These are phyloP conservation scores for Tokudaia tokunoshimensis DNA, from an alignment of 2,797 vertebrate species.

Conservation along the genomic window DNA sequence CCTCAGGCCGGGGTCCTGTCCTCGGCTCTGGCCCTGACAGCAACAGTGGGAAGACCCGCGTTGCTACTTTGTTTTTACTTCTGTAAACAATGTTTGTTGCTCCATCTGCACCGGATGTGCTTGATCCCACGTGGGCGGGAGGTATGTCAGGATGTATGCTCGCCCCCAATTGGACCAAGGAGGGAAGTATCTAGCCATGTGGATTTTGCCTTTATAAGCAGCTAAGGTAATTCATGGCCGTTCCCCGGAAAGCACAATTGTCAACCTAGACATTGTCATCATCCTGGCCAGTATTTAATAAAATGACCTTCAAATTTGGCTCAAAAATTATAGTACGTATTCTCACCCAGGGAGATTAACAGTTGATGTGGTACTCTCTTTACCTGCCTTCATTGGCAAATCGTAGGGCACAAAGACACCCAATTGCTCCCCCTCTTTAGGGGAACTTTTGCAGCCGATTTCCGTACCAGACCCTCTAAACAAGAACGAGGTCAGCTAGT, in stretches of 20 bases:
- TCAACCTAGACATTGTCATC: not conserved
- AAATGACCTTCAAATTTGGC: not conserved
- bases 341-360: not conserved
- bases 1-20: no score
- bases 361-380: not conserved
- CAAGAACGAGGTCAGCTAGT: not conserved
- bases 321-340: not conserved
- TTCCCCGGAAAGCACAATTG: not conserved
- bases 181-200: no score
- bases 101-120: not conserved
- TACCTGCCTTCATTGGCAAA: not conserved
- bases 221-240: not conserved
- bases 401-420: not conserved
- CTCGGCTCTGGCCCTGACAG: no score
- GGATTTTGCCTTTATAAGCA: not conserved
- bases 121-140: not conserved
- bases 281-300: not conserved
- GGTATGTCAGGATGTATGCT: not conserved
- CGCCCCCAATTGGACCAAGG: not conserved
- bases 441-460: not conserved
- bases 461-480: not conserved
- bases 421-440: not conserved
- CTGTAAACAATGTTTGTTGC: not conserved
- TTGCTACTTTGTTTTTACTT: no score
- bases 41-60: no score